These are phyloP conservation scores for Anser cygnoides DNA, from an alignment of 2,113 vertebrate genomes.

Conservation along the genomic window DNA sequence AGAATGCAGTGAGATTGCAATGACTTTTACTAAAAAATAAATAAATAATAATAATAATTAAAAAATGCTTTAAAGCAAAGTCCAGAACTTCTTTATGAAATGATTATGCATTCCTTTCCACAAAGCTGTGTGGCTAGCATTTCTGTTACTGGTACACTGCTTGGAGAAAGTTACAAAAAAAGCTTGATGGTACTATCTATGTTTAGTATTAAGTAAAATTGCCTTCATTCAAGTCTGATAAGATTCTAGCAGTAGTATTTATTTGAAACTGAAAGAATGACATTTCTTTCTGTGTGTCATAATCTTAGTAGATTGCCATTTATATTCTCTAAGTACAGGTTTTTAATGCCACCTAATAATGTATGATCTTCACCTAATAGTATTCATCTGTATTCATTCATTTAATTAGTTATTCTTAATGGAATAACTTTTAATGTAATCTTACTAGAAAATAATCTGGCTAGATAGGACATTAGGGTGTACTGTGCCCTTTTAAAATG, in stretches of 20 bases:
- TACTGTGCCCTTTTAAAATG: background rate
- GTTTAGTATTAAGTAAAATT: slow-evolving; percentile 34
- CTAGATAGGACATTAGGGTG: background rate
- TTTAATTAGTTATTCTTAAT: background rate
- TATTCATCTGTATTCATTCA: background rate
- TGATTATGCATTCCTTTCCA: slow-evolving; percentile 13
- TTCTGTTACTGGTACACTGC: background rate
- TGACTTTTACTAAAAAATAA: background rate
- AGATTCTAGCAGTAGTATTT: slow-evolving; percentile 40
- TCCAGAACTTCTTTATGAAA: slow-evolving; percentile 23
- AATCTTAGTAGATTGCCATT: background rate
- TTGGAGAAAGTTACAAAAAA: background rate
- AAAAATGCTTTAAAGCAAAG: background rate
- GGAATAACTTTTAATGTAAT: background rate
- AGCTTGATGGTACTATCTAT: background rate
- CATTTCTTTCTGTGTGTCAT: background rate
- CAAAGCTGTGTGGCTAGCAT: background rate
- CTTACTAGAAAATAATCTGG: background rate
- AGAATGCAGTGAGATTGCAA: background rate
- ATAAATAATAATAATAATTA: background rate
- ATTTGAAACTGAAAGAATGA: background rate
- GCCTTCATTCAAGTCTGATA: slow-evolving; percentile 29
- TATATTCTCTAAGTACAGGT: background rate
- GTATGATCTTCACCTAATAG: background rate
- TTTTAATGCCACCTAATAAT: background rate